phyloP scores from a whole-genome alignment of 2,888 invertebrate species.

The Mantis religiosa region DNA sequence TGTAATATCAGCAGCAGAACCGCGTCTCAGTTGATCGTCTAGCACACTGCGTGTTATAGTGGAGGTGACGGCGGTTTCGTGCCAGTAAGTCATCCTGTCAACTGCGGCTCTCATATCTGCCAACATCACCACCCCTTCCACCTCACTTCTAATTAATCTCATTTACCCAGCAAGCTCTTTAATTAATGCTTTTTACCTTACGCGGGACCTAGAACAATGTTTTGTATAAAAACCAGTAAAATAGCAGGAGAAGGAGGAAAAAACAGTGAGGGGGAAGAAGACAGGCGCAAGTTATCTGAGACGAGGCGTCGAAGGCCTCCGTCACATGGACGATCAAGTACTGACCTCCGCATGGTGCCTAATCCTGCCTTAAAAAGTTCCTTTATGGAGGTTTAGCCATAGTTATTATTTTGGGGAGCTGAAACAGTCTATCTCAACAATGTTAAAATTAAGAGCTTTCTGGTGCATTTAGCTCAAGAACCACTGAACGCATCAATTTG shows the following conservation, averaged over 20 bases:
- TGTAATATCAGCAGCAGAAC: neutral
- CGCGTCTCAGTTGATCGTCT: neutral
- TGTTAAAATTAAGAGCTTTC: too few relatives aligned
- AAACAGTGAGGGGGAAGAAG: slow-evolving; percentile 34
- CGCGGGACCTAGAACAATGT: slow-evolving; percentile 23
- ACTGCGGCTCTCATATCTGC: slow-evolving; percentile 30
- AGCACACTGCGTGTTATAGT: neutral
- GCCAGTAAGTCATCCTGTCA: slow-evolving; percentile 30
- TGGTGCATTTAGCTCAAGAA: too few relatives aligned
- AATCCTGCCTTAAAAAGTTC: neutral
- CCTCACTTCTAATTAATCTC: slow-evolving; percentile 32
- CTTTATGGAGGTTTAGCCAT: too few relatives aligned
- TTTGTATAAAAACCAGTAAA: neutral
- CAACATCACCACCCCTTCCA: slow-evolving; percentile 13
- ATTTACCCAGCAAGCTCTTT: slow-evolving; percentile 30
- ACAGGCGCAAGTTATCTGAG: slow-evolving; percentile 29
- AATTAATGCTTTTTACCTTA: slow-evolving; percentile 33
- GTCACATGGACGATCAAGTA: neutral
- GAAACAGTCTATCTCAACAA: too few relatives aligned
- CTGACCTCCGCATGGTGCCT: neutral
- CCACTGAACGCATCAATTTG: too few relatives aligned
- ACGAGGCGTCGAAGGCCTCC: neutral
- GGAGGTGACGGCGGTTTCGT: slow-evolving; percentile 10
- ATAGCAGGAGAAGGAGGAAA: neutral
- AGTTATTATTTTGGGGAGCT: too few relatives aligned